These are phyloP conservation scores for Sarotherodon lohbergeri DNA, from an alignment of 2,113 vertebrate genomes.

Conservation along the genomic window DNA sequence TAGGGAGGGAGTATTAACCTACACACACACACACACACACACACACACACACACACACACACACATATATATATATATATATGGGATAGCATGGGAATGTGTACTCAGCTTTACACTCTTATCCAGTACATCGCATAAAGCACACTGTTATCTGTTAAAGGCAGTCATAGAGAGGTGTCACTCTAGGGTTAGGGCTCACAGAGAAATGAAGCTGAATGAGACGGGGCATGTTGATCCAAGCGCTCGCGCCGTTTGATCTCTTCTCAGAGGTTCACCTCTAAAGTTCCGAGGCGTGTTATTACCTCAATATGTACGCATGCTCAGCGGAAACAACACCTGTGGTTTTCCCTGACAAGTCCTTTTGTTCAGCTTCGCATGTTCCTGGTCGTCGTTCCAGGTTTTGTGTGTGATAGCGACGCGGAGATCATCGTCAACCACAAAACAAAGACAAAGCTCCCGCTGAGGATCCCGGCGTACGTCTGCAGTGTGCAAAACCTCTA, in stretches of 20 bases:
- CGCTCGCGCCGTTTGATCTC: constrained; percentile 7
- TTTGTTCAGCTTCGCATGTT: constrained; percentile 21
- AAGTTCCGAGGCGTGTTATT: constrained; percentile 63
- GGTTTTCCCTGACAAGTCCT: background rate
- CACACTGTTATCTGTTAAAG: background rate
- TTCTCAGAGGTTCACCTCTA: constrained; percentile 60
- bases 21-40: background rate
- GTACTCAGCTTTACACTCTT: background rate
- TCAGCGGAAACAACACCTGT: constrained; percentile 29
- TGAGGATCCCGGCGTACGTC: constrained; percentile 16
- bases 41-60: background rate
- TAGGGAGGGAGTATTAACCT: constrained; percentile 40
- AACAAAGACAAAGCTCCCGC: constrained; percentile 53
- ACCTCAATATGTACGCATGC: constrained; percentile 5
- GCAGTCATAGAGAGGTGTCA: constrained; percentile 5
- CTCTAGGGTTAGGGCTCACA: background rate
- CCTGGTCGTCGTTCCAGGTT: background rate
- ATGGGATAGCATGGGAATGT: background rate
- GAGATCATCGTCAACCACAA: constrained; percentile 44
- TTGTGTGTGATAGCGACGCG: constrained; percentile 18
- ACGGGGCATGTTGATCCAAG: background rate
- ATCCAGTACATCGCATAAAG: background rate
- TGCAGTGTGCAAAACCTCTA: constrained; percentile 40
- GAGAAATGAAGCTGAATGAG: constrained; percentile 32
- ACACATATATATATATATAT: background rate